Conservation (phyloP, 2,113 vertebrate genomes). For the Epinephelus cyanopodus region DNA sequence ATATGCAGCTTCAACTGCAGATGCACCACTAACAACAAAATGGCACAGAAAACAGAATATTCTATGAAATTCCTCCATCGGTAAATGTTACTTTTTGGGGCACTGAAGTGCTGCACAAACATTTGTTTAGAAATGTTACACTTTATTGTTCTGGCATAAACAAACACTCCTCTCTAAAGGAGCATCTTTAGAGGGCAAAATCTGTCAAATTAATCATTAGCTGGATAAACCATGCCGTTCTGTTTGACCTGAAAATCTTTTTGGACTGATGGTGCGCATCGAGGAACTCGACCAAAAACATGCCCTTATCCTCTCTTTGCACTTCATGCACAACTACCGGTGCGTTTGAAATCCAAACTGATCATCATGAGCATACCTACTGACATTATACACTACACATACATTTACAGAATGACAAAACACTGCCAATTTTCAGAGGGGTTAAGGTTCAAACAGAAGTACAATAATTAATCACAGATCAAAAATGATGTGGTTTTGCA, state of each 20-base stretch:
- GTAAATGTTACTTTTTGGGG: constrained; percentile 35
- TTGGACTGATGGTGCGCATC: constrained; percentile 78
- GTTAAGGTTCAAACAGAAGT: neutral
- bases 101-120: constrained; percentile 43
- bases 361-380: constrained; percentile 54
- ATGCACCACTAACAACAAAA: constrained; percentile 70
- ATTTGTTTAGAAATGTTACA: constrained; percentile 60
- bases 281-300: constrained; percentile 76
- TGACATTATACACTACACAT: constrained; percentile 33
- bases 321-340: constrained; percentile 81
- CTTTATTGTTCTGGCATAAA: constrained; percentile 45
- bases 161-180: constrained; percentile 54
- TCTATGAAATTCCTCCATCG: constrained; percentile 53
- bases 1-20: constrained; percentile 77
- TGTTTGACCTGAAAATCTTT: constrained; percentile 78
- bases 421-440: neutral
- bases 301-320: constrained; percentile 75
- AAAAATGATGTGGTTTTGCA: neutral
- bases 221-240: constrained; percentile 45
- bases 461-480: neutral
- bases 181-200: constrained; percentile 69
- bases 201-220: constrained; percentile 76
- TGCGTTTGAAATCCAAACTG: constrained; percentile 78
- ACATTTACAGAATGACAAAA: constrained; percentile 52
- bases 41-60: constrained; percentile 37